Conservation (phyloP, 1,140 invertebrate genomes). For the Drosophila nebulosa region DNA sequence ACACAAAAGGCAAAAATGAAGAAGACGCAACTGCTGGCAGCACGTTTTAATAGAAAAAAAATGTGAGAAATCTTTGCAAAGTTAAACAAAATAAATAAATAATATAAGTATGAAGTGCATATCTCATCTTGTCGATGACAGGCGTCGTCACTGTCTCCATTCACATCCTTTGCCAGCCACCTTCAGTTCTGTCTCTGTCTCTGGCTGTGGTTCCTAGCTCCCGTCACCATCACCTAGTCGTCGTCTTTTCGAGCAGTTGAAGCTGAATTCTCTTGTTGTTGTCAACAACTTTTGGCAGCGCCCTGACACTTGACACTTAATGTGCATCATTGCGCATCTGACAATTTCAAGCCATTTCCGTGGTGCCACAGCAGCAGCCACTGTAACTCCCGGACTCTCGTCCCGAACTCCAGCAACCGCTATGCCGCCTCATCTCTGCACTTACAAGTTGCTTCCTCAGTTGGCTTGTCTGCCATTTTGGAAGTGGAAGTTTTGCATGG, state of each 20-base stretch:
- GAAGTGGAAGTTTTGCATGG: conserved; percentile 63
- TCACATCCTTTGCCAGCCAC: conserved; percentile 21
- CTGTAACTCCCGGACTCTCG: not conserved
- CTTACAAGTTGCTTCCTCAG: conserved; percentile 13
- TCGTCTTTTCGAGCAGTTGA: conserved; percentile 6
- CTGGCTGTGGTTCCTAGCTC: not conserved
- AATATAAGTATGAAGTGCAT: conserved; percentile 32
- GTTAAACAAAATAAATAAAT: conserved; percentile 66
- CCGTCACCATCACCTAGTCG: not conserved
- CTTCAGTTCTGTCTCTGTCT: not conserved
- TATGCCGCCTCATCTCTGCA: conserved; percentile 10
- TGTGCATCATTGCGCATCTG: conserved; percentile 77
- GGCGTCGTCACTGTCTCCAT: conserved; percentile 28
- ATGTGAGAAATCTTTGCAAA: conserved; percentile 47
- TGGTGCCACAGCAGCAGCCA: conserved; percentile 57
- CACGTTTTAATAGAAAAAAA: conserved; percentile 43
- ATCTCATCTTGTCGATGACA: conserved; percentile 34
- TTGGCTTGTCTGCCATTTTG: conserved; percentile 23
- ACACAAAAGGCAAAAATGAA: conserved; percentile 38
- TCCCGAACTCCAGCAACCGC: not conserved
- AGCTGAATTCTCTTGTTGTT: conserved; percentile 39
- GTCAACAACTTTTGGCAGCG: conserved; percentile 72
- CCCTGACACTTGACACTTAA: conserved; percentile 73
- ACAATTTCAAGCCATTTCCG: conserved; percentile 77
- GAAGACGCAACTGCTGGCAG: conserved; percentile 16